Conservation (phyloP, 1,140 invertebrate species). For the Euglossa dilemma region DNA sequence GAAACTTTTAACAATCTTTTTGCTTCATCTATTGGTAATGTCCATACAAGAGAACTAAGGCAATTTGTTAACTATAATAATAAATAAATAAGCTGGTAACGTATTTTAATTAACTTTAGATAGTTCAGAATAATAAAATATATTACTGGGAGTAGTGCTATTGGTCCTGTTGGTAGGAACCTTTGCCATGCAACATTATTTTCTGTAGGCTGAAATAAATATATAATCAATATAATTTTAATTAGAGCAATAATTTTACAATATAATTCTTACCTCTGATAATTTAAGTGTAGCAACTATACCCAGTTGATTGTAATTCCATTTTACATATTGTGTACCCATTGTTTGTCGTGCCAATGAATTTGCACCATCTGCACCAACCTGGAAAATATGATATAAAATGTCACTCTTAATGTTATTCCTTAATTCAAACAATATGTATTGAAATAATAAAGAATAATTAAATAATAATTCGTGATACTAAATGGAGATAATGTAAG, state of each 20-base stretch:
- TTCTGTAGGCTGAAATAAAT: constrained; percentile 84
- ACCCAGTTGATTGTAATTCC: constrained; percentile 94
- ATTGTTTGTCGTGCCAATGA: constrained; percentile 93
- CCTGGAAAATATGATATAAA: constrained; percentile 80
- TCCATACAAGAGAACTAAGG: constrained; percentile 96
- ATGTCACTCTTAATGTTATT: background rate
- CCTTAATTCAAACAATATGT: constrained; percentile 15
- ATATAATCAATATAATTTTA: constrained; percentile 15
- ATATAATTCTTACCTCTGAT: constrained; percentile 84
- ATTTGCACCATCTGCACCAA: constrained; percentile 96
- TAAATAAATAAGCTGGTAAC: constrained; percentile 46
- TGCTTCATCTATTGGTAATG: constrained; percentile 89
- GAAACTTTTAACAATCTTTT: constrained; percentile 87
- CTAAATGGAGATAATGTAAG: constrained; percentile 3
- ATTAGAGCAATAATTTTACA: background rate
- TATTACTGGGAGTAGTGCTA: constrained; percentile 94
- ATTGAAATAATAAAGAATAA: background rate
- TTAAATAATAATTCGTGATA: background rate
- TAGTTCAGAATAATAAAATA: constrained; percentile 10
- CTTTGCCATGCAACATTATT: constrained; percentile 97
- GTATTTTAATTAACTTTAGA: background rate
- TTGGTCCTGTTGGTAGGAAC: constrained; percentile 94
- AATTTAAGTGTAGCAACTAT: constrained; percentile 94
- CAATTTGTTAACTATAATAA: constrained; percentile 86
- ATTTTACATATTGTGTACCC: constrained; percentile 89